phyloP scores from a whole-genome alignment of 2,888 invertebrate species.

The Ophioninae sp. region DNA sequence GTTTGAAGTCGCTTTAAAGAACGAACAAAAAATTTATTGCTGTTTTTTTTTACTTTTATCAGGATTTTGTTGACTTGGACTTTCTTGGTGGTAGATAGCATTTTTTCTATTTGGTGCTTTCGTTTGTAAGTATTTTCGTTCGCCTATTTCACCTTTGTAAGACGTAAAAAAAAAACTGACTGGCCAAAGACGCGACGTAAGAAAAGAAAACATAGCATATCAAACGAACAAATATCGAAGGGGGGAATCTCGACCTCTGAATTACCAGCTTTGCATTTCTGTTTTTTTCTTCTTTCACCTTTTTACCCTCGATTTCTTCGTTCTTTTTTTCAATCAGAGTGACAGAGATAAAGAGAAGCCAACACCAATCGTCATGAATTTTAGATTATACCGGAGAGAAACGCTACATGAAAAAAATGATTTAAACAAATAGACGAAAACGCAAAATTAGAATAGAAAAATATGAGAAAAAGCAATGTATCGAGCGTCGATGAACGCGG shows the following conservation, averaged over 20 bases:
- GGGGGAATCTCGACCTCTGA: background rate
- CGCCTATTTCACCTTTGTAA: background rate
- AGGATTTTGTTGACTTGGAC: too few species aligned
- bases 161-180: background rate
- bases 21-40: too few species aligned
- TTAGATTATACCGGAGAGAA: constrained; percentile 45
- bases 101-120: too few species aligned
- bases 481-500: background rate
- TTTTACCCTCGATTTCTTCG: background rate
- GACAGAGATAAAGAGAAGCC: constrained; percentile 40
- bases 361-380: constrained; percentile 35
- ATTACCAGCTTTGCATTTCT: background rate
- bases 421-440: background rate
- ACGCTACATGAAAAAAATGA: constrained; percentile 19
- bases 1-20: too few species aligned
- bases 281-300: too few species aligned
- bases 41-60: too few species aligned
- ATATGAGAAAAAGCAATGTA: too few species aligned
- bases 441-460: too few species aligned
- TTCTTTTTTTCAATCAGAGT: background rate
- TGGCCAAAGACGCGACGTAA: background rate
- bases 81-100: too few species aligned
- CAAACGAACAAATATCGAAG: constrained; percentile 34
- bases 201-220: constrained; percentile 10
- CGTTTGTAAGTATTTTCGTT: background rate